These are phyloP conservation scores for Drosophila varians DNA, from an alignment of 1,140 invertebrate species.

Conservation along the genomic window DNA sequence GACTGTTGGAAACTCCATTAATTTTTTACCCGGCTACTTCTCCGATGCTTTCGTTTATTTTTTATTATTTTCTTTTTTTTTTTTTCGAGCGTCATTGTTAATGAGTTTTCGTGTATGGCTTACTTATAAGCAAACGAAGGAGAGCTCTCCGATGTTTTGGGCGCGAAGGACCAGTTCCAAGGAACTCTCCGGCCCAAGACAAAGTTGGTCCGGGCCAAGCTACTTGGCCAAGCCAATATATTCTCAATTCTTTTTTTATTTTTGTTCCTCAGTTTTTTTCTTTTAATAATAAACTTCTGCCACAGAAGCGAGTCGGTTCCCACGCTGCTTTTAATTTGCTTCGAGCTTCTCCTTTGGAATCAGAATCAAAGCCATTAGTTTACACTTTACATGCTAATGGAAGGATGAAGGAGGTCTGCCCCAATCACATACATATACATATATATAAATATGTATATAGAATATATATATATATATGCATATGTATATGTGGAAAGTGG, in stretches of 20 bases:
- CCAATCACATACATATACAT: neutral
- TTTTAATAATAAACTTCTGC: constrained; percentile 71
- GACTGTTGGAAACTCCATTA: constrained; percentile 68
- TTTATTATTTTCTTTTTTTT: constrained; percentile 50
- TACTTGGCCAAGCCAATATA: constrained; percentile 23
- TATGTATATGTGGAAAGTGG: neutral
- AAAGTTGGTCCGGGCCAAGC: constrained; percentile 46
- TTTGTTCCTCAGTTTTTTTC: constrained; percentile 46
- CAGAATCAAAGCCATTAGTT: constrained; percentile 78
- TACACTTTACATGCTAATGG: constrained; percentile 82
- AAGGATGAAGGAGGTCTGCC: constrained; percentile 34
- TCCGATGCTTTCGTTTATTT: constrained; percentile 1
- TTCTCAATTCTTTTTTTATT: constrained; percentile 16
- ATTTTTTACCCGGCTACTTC: constrained; percentile 61
- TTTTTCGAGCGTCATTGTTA: constrained; percentile 75
- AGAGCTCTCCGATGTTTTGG: neutral
- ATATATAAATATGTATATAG: neutral
- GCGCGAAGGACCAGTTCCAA: constrained; percentile 61
- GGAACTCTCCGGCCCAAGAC: constrained; percentile 63
- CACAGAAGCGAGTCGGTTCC: constrained; percentile 54
- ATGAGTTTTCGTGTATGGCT: constrained; percentile 83
- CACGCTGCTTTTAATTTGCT: constrained; percentile 71
- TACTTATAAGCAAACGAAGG: constrained; percentile 56
- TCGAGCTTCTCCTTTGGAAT: constrained; percentile 21
- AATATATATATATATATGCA: neutral